Base-by-base conservation (phyloP, 2,797 vertebrate genomes). In the Cetoscarus ocellatus region DNA sequence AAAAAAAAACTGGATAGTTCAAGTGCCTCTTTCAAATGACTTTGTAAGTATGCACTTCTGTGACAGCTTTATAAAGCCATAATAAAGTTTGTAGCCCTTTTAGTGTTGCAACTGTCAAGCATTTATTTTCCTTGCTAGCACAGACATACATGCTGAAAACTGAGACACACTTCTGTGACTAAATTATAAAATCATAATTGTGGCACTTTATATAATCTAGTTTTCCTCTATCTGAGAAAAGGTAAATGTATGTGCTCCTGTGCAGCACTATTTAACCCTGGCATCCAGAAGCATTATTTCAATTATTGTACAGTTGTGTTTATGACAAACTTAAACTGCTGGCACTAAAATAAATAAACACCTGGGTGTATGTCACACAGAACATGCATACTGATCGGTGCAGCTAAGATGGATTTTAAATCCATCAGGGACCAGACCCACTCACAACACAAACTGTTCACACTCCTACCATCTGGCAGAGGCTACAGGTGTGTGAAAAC, bases 301-400 rank as follows among this genome's bases (percentile, higher is more conserved):
- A 67, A 69, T 77, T 49, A 43, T 62, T 61, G 17, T 27, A 43
- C 49, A 44, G 55, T 50, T 42, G 34, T 60, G 50, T 84, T 85
- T 76, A 76, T 84, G 68, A 66, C 48, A 53, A 39, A 75, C 52
- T 79, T 76, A 71, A 76, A 79, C 64, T 56, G 19, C 39, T n/a
- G 36, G 27, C 57, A 67, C 70, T 80, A 67, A 83, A 80, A 77
- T 51, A 61, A 77, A 86, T 69, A 3, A 77, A 67, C 35, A 62
- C 13, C 47, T n/a, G 54, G 1, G 43, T 43, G 50, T 75, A 59
- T 61, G 53, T 68, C 35, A 5, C 44, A 14, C 5, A 7, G 52
- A 45, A 36, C 50, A 48, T 34, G 19, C n/a, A 1, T 15, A 5
- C 42, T 35, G 54, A 61, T 36, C 38, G 34, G 43, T 18, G 13